These are phyloP conservation scores for Chelonia mydas DNA, from an alignment of 2,797 vertebrate genomes.

Conservation along the genomic window DNA sequence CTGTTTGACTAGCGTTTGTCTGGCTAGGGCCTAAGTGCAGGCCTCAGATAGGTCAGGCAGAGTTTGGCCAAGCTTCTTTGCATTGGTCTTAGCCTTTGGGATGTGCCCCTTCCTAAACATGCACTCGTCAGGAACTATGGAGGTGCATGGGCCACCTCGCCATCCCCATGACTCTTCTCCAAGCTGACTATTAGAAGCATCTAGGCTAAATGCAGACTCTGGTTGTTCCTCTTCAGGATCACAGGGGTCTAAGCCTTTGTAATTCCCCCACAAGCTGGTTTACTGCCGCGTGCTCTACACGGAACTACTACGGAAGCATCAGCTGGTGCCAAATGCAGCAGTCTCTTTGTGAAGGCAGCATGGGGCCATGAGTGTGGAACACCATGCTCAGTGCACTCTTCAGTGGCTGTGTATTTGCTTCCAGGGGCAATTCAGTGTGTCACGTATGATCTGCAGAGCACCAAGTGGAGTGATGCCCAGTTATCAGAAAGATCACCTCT, in stretches of 20 bases:
- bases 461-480: accelerated
- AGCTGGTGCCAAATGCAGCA: neutral
- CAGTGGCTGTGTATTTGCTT: neutral
- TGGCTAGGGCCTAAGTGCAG: no score
- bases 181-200: no score
- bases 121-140: no score
- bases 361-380: accelerated
- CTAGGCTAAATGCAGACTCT: neutral
- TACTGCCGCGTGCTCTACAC: neutral
- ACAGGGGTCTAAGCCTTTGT: neutral
- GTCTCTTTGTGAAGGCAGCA: neutral
- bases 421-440: neutral
- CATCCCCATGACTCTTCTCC: no score
- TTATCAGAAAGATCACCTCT: neutral
- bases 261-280: neutral
- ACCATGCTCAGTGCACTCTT: neutral
- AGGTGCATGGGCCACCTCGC: neutral
- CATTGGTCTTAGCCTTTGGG: neutral
- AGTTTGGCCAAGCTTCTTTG: neutral
- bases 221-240: neutral
- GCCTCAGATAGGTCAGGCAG: no score
- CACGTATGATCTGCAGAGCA: neutral
- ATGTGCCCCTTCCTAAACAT: neutral
- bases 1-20: no score
- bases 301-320: neutral